Conservation (phyloP, 2,113 vertebrate genomes). For the Elaphurus davidianus region DNA sequence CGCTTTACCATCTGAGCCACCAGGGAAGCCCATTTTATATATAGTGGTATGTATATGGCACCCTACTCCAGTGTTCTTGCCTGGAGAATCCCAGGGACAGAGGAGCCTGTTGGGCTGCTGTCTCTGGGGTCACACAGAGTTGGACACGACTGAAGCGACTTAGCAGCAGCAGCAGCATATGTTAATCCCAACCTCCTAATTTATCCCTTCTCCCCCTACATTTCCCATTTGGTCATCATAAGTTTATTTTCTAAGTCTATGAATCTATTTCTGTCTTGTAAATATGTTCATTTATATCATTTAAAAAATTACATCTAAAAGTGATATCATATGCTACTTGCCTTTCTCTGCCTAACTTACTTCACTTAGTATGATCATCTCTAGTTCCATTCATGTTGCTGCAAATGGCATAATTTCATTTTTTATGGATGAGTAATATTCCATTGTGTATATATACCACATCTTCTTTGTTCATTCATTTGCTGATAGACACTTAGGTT, state of each 20-base stretch:
- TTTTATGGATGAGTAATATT: neutral
- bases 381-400: neutral
- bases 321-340: neutral
- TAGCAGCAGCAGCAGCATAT: too few species aligned
- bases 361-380: neutral
- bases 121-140: too few species aligned
- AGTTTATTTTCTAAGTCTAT: neutral
- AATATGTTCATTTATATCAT: neutral
- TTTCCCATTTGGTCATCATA: neutral
- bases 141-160: too few species aligned
- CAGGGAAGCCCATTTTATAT: neutral
- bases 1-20: too few species aligned
- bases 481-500: neutral
- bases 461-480: neutral
- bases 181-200: neutral
- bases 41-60: neutral
- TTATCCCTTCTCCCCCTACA: neutral
- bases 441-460: neutral
- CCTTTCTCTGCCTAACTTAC: neutral
- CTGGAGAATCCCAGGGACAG: too few species aligned
- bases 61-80: too few species aligned
- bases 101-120: too few species aligned
- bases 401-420: neutral
- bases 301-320: neutral
- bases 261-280: neutral